Evolutionary conservation across 2,113 vertebrate genomes (phyloP).

Genomic region (Pterophyllum scalare): DNA sequence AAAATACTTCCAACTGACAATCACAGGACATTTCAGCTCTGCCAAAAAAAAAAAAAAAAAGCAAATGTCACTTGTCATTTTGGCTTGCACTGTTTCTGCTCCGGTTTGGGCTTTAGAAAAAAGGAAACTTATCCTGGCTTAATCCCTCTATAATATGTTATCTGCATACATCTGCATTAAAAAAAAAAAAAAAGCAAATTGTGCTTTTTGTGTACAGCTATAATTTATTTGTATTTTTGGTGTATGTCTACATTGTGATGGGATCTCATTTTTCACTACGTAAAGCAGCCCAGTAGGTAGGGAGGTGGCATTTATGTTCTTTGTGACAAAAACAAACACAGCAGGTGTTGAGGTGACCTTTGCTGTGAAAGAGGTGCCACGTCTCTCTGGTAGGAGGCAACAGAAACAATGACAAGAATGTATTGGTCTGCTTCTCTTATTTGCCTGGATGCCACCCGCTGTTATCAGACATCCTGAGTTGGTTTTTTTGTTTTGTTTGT

Average conservation of each 20-base stretch:
- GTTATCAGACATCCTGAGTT: conserved; percentile 38
- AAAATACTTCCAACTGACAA: conserved; percentile 16
- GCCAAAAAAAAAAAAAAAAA: background rate
- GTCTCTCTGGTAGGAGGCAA: conserved; percentile 37
- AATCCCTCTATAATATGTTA: background rate
- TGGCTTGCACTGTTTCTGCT: background rate
- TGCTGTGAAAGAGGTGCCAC: conserved; percentile 53
- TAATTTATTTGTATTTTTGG: background rate
- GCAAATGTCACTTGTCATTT: conserved; percentile 20
- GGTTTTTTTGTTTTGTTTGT: no score
- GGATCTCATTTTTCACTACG: conserved; percentile 45
- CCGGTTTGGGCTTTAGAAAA: background rate
- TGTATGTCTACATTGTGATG: conserved; percentile 14
- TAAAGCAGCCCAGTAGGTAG: conserved; percentile 45
- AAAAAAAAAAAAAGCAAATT: background rate
- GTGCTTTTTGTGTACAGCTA: background rate
- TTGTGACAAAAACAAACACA: conserved; percentile 63
- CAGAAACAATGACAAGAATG: conserved; percentile 58
- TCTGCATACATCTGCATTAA: background rate
- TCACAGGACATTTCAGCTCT: background rate
- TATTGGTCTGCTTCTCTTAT: conserved; percentile 39
- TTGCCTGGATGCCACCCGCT: conserved; percentile 16
- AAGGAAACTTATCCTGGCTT: background rate
- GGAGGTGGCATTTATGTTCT: conserved; percentile 65
- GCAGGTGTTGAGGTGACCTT: conserved; percentile 69